Evolutionary conservation across 2,888 invertebrate genomes (phyloP), one percentile per base, ranked within the genome.

Genomic region (Ellobium chinense): DNA sequence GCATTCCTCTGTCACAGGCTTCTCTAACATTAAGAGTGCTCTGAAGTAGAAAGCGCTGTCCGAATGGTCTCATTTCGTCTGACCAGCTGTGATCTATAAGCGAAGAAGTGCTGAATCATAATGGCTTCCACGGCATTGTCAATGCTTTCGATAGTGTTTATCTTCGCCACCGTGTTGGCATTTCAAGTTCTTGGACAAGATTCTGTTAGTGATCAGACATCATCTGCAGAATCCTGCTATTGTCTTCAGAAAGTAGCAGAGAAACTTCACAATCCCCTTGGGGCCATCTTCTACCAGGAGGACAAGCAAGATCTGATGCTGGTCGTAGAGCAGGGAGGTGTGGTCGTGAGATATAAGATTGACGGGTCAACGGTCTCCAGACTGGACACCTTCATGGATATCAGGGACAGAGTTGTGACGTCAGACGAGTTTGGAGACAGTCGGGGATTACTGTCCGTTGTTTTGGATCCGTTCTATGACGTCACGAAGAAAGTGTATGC

Each of bases 391-490:
- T 87, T 87, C 68, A 75, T 87, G 66, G 82, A 87, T 65, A 74
- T 87, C 18, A 62, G 78, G 0, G 82, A 85, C 46, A 75, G 78
- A 5, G 82, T 87, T 24, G 70, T 80, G 2, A 77, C 77, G 24
- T 69, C 68, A 9, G 54, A 75, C 0, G 21, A 36, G 0, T 54
- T 34, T 7, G 83, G 83, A 24, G 83, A 83, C 18, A 70, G 70
- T 58, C 62, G 83, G 12, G 83, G 92, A 12, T 83, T 91, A 3
- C 84, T 91, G 1, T 88, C 89, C 0, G 73, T 91, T 56, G 88
- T 87, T 5, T 83, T 90, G 37, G 91, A 91, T 80, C 92, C 92
- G 5, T 65, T 85, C 29, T 92, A 88, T 72, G 62, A 66, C 9
- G 29, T 54, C 3, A 91, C 88, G 1, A 69, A 85, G 37, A 85